A percentile compares a stretch with the other conserved stretches of the same genome.
These are phyloP conservation scores for Steinernema scapterisci DNA, from an alignment of 2,888 invertebrate genomes.

Conservation along the genomic window DNA sequence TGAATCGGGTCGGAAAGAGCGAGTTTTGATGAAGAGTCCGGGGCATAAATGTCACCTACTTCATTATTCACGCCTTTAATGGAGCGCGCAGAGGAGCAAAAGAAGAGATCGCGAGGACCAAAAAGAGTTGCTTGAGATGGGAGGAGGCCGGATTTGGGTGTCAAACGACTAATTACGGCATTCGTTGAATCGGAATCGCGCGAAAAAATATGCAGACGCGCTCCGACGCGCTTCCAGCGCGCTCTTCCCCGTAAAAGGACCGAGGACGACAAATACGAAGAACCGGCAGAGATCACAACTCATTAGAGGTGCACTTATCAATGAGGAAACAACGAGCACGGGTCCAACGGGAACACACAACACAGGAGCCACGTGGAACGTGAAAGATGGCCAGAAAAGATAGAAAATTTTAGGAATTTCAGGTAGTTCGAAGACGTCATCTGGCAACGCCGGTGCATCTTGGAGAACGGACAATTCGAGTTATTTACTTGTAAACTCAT, in stretches of 20 bases:
- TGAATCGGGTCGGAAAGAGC: too few relatives aligned
- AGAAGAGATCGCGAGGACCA: conserved; percentile 16
- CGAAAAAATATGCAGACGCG: background rate
- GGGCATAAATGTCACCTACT: conserved; percentile 31
- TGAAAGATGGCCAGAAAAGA: background rate
- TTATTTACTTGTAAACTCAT: too few relatives aligned
- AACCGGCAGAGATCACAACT: background rate
- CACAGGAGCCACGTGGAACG: background rate
- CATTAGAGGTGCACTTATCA: background rate
- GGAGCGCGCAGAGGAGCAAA: background rate
- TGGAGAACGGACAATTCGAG: too few relatives aligned
- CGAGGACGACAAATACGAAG: background rate
- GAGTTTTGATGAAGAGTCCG: background rate
- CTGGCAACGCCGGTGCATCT: too few relatives aligned
- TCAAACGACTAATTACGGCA: conserved; percentile 12
- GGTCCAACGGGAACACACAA: background rate
- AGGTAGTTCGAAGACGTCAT: background rate
- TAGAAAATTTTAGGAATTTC: background rate
- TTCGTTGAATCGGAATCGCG: background rate
- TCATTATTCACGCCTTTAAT: conserved; percentile 27
- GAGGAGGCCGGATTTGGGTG: background rate
- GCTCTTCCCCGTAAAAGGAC: background rate
- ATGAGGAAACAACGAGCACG: background rate
- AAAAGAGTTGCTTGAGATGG: background rate
- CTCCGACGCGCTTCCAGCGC: background rate